Conservation (phyloP, 1,140 invertebrate genomes). For the Euglossa dilemma region DNA sequence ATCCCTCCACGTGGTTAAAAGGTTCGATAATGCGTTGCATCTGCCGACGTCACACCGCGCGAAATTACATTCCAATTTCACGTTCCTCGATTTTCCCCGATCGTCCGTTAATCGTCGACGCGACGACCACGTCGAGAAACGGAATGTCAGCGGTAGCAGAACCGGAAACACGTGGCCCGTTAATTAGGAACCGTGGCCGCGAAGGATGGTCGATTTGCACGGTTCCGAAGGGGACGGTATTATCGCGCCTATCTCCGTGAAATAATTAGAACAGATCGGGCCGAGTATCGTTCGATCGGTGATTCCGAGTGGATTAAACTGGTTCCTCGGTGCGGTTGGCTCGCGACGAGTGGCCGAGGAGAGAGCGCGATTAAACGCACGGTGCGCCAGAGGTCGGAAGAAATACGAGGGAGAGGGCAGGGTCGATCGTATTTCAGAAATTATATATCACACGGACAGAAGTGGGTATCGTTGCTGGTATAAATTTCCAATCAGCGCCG, state of each 20-base stretch:
- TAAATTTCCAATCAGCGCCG: conserved; percentile 50
- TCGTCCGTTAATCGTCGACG: too few species aligned
- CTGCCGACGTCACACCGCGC: conserved; percentile 57
- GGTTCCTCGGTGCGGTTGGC: too few species aligned
- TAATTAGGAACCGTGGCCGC: conserved; percentile 76
- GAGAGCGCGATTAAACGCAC: too few species aligned
- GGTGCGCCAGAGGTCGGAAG: neutral
- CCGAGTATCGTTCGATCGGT: conserved; percentile 44
- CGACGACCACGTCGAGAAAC: too few species aligned
- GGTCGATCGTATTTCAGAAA: conserved; percentile 6
- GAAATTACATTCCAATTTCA: too few species aligned
- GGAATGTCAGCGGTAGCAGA: too few species aligned
- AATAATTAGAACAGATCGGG: conserved; percentile 68
- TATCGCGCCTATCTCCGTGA: conserved; percentile 67
- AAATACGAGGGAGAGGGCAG: conserved; percentile 4
- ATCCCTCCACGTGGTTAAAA: conserved; percentile 73
- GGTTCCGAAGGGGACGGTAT: conserved; percentile 60
- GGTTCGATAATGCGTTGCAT: conserved; percentile 74
- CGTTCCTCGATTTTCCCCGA: too few species aligned
- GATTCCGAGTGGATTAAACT: too few species aligned
- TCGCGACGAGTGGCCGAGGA: too few species aligned
- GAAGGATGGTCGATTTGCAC: too few species aligned
- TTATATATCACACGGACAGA: conserved; percentile 1
- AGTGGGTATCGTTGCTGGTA: conserved; percentile 24
- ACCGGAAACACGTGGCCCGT: conserved; percentile 77